Percentiles rank a stretch among this genome's conserved stretches.
Conservation (phyloP, 92 coral and sea anemone genomes). For the Hydrozoanthus gracilis region DNA sequence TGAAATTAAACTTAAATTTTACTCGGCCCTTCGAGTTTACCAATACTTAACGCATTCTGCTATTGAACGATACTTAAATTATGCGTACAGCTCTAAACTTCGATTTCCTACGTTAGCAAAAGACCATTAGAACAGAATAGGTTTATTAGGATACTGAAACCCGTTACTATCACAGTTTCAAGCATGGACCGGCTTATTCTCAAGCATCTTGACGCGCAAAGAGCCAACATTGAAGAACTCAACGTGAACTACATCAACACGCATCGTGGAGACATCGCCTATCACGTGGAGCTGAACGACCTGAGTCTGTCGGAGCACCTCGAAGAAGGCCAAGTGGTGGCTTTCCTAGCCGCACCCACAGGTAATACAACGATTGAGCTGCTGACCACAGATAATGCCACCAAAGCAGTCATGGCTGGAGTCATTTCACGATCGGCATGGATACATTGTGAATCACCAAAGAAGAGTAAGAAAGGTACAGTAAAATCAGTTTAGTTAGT, state of each 20-base stretch:
- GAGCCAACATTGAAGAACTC: constrained; percentile 84
- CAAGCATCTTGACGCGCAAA: constrained; percentile 82
- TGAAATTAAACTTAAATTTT: too few species aligned
- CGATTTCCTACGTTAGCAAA: too few species aligned
- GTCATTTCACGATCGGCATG: constrained; percentile 94
- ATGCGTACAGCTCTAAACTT: too few species aligned
- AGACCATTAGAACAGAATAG: too few species aligned
- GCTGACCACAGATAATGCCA: constrained; percentile 71
- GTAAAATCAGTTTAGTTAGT: background rate
- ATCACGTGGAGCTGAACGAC: constrained; percentile 86
- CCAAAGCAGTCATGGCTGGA: constrained; percentile 92
- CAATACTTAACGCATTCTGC: too few species aligned
- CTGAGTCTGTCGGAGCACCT: constrained; percentile 62
- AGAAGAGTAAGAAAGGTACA: constrained; percentile 62
- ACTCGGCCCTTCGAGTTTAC: too few species aligned
- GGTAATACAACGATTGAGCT: constrained; percentile 88
- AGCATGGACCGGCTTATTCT: constrained; percentile 74
- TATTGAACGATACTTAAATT: too few species aligned
- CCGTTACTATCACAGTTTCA: background rate
- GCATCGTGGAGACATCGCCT: constrained; percentile 90
- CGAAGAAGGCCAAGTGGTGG: constrained; percentile 95
- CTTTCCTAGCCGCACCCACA: constrained; percentile 75
- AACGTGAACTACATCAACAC: constrained; percentile 73
- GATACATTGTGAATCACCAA: constrained; percentile 80
- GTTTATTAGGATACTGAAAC: background rate